Evolutionary conservation across 2,113 vertebrate genomes (phyloP).

Genomic region (Salvelinus alpinus): DNA sequence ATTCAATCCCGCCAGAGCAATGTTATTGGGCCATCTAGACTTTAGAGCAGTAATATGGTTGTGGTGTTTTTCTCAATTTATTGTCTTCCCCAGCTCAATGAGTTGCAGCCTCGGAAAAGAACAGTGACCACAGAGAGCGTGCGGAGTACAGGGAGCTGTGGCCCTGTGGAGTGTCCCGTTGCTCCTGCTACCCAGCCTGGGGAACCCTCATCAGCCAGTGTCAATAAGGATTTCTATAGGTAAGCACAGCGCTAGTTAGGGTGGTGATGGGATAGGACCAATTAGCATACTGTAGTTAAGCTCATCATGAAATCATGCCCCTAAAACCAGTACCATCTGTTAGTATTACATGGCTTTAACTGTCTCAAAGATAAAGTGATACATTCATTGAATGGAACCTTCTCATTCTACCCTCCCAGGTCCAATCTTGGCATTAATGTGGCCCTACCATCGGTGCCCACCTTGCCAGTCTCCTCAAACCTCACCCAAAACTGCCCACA

Average conservation of each 20-base stretch:
- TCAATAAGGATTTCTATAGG: conserved; percentile 29
- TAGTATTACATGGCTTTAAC: no score
- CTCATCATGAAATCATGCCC: no score
- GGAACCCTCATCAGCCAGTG: conserved; percentile 18
- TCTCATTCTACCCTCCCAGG: conserved; percentile 38
- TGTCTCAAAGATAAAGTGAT: not conserved
- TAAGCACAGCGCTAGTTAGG: conserved; percentile 9
- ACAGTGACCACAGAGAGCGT: conserved; percentile 38
- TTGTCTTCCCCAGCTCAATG: conserved; percentile 38
- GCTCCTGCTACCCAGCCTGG: conserved; percentile 23
- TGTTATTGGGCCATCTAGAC: not conserved
- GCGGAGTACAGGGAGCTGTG: conserved; percentile 31
- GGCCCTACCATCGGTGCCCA: conserved; percentile 69
- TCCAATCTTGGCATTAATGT: conserved; percentile 70
- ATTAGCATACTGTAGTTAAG: no score
- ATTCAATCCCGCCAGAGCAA: no score
- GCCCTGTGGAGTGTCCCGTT: conserved; percentile 28
- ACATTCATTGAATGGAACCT: not conserved
- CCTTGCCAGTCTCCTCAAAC: conserved; percentile 18
- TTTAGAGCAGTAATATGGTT: not conserved
- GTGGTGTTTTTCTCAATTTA: conserved; percentile 4
- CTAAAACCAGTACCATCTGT: no score
- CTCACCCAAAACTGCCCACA: conserved; percentile 20
- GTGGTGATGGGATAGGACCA: not conserved
- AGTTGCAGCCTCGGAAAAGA: conserved; percentile 37